These are phyloP conservation scores for Hypanus sabinus DNA, from an alignment of 2,113 vertebrate genomes.

Conservation along the genomic window DNA sequence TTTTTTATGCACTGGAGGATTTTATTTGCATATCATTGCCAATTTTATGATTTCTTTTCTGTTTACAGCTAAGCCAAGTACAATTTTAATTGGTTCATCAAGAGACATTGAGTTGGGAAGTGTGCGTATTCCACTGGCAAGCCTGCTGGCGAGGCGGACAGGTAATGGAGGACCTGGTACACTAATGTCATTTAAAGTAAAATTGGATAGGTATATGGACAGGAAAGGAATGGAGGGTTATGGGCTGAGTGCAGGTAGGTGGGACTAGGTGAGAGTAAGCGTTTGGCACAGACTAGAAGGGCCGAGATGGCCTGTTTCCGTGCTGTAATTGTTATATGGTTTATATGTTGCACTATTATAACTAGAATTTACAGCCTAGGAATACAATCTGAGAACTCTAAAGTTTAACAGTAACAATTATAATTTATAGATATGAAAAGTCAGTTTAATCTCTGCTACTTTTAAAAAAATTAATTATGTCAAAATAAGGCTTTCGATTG, in stretches of 20 bases:
- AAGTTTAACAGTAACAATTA: neutral
- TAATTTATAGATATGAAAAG: neutral
- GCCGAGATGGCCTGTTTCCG: too few relatives aligned
- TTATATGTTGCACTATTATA: neutral
- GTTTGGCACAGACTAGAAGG: too few relatives aligned
- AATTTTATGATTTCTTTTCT: neutral
- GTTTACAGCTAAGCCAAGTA: slow-evolving; percentile 40
- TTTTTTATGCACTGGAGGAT: neutral
- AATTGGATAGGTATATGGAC: too few relatives aligned
- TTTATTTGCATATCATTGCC: neutral
- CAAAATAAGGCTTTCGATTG: neutral
- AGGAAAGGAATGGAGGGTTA: too few relatives aligned
- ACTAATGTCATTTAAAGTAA: too few relatives aligned
- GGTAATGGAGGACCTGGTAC: slow-evolving; percentile 49
- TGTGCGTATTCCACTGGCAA: slow-evolving; percentile 54
- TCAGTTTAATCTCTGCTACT: neutral
- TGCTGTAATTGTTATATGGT: too few relatives aligned
- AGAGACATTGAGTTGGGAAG: slow-evolving; percentile 56
- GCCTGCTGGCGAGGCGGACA: slow-evolving; percentile 58
- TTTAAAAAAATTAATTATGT: neutral
- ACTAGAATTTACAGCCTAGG: neutral
- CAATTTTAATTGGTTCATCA: slow-evolving; percentile 38
- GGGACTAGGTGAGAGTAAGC: too few relatives aligned
- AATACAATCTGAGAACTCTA: neutral
- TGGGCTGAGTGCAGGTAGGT: too few relatives aligned